A percentile compares a stretch with the other conserved stretches of the same genome.
Conservation (phyloP, 2,113 vertebrate species). For the Galemys pyrenaicus region DNA sequence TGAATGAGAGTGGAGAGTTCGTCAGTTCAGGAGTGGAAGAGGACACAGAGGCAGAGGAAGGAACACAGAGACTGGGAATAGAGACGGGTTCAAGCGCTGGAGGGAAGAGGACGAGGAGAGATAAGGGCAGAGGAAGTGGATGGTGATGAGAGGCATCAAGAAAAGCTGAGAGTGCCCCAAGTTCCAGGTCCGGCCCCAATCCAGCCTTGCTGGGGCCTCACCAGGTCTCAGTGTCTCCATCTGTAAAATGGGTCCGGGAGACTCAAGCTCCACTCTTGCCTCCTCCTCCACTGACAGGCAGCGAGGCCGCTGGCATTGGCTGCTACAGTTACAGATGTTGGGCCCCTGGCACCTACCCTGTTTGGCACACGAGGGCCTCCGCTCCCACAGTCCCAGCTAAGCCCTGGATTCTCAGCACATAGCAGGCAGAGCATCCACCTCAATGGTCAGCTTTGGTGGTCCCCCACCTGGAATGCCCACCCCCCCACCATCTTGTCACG, state of each 20-base stretch:
- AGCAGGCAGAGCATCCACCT: background rate
- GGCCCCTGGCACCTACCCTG: background rate
- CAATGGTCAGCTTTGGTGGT: background rate
- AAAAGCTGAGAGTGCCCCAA: background rate
- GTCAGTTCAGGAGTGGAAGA: background rate
- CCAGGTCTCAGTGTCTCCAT: background rate
- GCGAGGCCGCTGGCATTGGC: background rate
- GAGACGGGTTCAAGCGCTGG: background rate
- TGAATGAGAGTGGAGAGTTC: accelerated
- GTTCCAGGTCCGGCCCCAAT: background rate
- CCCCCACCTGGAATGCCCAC: background rate
- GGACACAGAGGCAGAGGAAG: background rate
- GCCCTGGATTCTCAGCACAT: background rate
- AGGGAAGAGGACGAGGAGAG: background rate
- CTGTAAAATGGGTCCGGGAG: background rate
- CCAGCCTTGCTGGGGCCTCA: background rate
- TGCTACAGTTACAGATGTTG: no score
- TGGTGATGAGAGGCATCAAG: background rate
- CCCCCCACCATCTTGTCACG: background rate
- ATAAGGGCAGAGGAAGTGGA: background rate
- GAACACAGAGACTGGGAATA: background rate
- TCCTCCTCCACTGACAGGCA: background rate
- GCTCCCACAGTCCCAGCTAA: accelerated
- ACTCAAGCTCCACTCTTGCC: background rate
- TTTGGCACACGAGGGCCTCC: accelerated